Evolutionary conservation across 2,113 vertebrate genomes (phyloP), one percentile per base, ranked within the genome.

Genomic region (Syngnathoides biaculeatus): DNA sequence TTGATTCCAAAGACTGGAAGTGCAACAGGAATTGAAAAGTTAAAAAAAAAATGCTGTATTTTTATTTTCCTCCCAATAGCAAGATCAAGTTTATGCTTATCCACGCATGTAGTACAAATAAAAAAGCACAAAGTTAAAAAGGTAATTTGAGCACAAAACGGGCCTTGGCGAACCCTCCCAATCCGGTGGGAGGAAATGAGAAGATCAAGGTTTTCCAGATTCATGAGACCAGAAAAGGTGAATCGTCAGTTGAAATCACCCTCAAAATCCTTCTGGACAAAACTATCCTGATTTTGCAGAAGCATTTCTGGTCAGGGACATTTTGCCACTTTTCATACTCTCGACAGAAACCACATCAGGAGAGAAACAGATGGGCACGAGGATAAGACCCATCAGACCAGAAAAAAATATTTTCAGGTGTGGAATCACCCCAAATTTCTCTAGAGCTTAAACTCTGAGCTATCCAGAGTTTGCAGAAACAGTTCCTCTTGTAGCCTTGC

Each of bases 401-500:
- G 39, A 38, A 9, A 20, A 38, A 60, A 8, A 15, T 2, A 59
- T 19, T 30, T 35, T 8, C 27, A 38, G 13, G 11, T 15, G 30
- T 59, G 20, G 15, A 55, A n/a, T 55, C 10, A 24, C 20, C 52
- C 5, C 19, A 64, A 52, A 62, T 64, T 70, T 60, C 17, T 2
- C 63, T 43, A 73, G 53, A 24, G 22, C 11, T 15, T 39, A 3
- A 45, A 50, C 30, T 77, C 64, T 26, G 63, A 77, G 59, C 55
- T 70, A 22, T 27, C 53, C n/a, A 86, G 69, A 53, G 90, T 89
- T 22, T 91, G 85, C 30, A 90, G 86, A 72, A 93, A 90, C 50
- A 74, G 94, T 52, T 89, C 86, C 53, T 89, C 87, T 76, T 98
- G 95, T 55, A 96, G 88, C 71, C 78, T 90, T 22, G 87, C 89